These are phyloP conservation scores for Ochropacha duplaris DNA, from an alignment of 2,888 invertebrate species.

Conservation along the genomic window DNA sequence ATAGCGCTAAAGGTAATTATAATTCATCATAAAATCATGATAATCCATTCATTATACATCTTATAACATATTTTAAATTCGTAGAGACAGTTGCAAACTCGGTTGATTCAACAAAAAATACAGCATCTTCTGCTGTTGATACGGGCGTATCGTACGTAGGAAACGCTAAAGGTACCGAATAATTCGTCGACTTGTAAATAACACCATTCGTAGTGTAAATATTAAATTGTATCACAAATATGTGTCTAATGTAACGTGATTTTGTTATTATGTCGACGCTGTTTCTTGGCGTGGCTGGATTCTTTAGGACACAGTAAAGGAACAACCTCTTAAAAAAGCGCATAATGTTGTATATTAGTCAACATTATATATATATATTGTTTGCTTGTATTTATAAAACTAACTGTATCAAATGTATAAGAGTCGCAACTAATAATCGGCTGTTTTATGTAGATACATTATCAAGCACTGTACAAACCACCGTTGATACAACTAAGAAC, in stretches of 20 bases:
- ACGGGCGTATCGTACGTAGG: slow-evolving; percentile 30
- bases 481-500: slow-evolving; percentile 54
- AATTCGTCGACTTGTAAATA: background rate
- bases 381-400: background rate
- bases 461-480: slow-evolving; percentile 36
- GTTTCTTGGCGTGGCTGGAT: background rate
- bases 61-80: background rate
- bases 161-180: slow-evolving; percentile 22
- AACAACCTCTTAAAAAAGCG: too few species aligned
- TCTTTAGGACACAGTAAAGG: too few species aligned
- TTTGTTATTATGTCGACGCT: background rate
- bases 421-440: background rate
- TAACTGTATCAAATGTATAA: background rate
- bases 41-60: background rate
- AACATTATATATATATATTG: too few species aligned
- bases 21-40: background rate
- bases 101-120: slow-evolving; percentile 40
- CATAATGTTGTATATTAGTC: too few species aligned
- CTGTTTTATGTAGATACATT: slow-evolving; percentile 39
- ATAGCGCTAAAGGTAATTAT: slow-evolving; percentile 38
- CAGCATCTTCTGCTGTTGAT: slow-evolving; percentile 34
- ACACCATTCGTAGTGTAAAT: background rate
- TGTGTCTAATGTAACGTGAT: background rate
- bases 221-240: background rate
- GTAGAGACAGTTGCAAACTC: slow-evolving; percentile 10